Evolutionary conservation across 2,888 invertebrate species (phyloP).

Genomic region (Plusia festucae): DNA sequence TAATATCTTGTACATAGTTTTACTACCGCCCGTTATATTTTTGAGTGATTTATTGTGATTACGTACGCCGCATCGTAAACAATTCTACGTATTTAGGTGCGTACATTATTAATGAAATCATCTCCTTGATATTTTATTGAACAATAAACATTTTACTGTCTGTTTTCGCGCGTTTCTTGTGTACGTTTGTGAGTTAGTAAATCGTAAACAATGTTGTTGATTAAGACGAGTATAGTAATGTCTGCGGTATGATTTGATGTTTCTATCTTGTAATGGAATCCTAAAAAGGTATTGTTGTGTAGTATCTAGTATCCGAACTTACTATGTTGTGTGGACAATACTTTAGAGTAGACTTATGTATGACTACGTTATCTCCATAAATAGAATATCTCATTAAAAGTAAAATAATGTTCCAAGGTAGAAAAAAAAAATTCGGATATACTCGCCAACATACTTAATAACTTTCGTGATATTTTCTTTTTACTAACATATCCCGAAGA

Average conservation of each 20-base stretch:
- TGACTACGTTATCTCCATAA: too few relatives aligned
- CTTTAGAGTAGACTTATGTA: conserved; percentile 52
- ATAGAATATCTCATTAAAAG: too few relatives aligned
- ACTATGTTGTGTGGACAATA: too few relatives aligned
- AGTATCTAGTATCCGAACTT: too few relatives aligned
- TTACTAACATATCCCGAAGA: too few relatives aligned
- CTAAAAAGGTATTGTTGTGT: too few relatives aligned
- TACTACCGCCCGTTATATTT: conserved; percentile 29
- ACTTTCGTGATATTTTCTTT: too few relatives aligned
- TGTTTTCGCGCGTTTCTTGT: conserved; percentile 62
- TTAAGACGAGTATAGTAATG: conserved; percentile 29
- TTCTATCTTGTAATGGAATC: conserved; percentile 16
- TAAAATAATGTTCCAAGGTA: too few relatives aligned
- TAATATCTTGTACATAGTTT: background rate
- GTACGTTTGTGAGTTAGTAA: conserved; percentile 35
- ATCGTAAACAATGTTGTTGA: conserved; percentile 46
- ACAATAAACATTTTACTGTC: conserved; percentile 76
- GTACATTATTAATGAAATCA: conserved; percentile 72
- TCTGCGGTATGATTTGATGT: conserved; percentile 28
- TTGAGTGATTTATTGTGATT: conserved; percentile 59
- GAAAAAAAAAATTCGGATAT: too few relatives aligned
- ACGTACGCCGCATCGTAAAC: conserved; percentile 63
- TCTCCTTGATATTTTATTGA: conserved; percentile 75
- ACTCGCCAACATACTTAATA: too few relatives aligned
- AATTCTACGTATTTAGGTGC: conserved; percentile 19